Percentiles rank a stretch among this genome's conserved stretches.
phyloP scores from a whole-genome alignment of 2,888 invertebrate species.

The Loripinus fragilis region DNA sequence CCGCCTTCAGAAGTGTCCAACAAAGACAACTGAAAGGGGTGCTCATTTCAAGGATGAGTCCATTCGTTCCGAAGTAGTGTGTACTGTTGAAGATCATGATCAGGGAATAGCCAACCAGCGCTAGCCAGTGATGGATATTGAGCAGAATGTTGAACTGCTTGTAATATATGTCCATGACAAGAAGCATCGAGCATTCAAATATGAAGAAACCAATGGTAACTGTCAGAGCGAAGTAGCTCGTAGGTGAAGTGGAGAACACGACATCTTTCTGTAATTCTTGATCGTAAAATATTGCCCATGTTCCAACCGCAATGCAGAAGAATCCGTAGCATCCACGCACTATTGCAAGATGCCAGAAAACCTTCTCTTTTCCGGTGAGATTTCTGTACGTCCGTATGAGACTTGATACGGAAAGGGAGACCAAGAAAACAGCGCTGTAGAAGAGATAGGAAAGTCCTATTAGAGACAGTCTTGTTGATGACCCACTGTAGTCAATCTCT shows the following conservation, averaged over 20 bases:
- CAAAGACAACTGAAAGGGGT: constrained; percentile 80
- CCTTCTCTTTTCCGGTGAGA: constrained; percentile 71
- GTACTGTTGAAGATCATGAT: constrained; percentile 64
- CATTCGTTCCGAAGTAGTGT: constrained; percentile 74
- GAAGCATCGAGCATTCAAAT: constrained; percentile 74
- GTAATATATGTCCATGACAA: constrained; percentile 73
- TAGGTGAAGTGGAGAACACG: constrained; percentile 70
- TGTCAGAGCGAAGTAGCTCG: constrained; percentile 70
- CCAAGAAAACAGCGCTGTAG: constrained; percentile 59
- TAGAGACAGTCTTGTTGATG: constrained; percentile 55
- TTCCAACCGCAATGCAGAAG: constrained; percentile 67
- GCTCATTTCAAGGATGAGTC: constrained; percentile 77
- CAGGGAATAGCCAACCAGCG: constrained; percentile 69
- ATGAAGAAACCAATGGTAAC: constrained; percentile 76
- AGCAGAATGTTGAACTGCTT: constrained; percentile 68
- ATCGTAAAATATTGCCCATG: constrained; percentile 71
- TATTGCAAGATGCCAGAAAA: constrained; percentile 78
- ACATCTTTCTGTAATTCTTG: constrained; percentile 71
- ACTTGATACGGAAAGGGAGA: constrained; percentile 54
- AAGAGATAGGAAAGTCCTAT: constrained; percentile 61
- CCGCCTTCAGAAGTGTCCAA: constrained; percentile 78
- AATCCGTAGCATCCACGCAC: constrained; percentile 74
- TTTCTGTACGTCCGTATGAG: constrained; percentile 58
- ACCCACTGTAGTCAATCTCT: constrained; percentile 62
- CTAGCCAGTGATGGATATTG: constrained; percentile 76